Evolutionary conservation across 2,113 vertebrate species (phyloP).

Genomic region (Glaucidium brasilianum): DNA sequence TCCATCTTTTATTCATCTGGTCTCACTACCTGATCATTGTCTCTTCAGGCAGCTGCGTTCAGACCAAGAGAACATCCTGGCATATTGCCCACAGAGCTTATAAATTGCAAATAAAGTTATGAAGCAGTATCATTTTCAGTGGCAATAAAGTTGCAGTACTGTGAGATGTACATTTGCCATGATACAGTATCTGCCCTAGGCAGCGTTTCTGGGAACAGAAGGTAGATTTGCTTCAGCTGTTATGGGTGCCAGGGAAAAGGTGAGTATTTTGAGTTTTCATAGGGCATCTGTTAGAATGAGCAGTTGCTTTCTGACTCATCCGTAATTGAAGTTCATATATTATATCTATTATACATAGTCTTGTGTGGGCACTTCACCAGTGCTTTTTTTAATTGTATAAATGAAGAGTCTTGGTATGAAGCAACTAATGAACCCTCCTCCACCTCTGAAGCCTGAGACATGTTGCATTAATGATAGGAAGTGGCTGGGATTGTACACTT

Average conservation of each 20-base stretch:
- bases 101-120: background rate
- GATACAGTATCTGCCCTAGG: background rate
- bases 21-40: conserved; percentile 4
- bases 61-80: background rate
- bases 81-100: background rate
- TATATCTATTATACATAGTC: background rate
- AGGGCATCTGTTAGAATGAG: background rate
- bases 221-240: background rate
- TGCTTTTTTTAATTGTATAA: background rate
- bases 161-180: background rate
- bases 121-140: background rate
- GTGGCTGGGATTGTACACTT: background rate
- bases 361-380: background rate
- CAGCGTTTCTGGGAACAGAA: background rate
- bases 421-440: background rate
- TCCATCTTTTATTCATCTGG: background rate
- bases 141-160: background rate
- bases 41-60: background rate
- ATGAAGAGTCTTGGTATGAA: background rate
- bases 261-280: background rate
- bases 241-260: background rate
- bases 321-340: background rate
- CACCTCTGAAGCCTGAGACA: background rate
- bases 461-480: background rate
- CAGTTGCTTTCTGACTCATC: background rate